phyloP scores from a whole-genome alignment of 2,113 vertebrate genomes.

The Leiothrix lutea region DNA sequence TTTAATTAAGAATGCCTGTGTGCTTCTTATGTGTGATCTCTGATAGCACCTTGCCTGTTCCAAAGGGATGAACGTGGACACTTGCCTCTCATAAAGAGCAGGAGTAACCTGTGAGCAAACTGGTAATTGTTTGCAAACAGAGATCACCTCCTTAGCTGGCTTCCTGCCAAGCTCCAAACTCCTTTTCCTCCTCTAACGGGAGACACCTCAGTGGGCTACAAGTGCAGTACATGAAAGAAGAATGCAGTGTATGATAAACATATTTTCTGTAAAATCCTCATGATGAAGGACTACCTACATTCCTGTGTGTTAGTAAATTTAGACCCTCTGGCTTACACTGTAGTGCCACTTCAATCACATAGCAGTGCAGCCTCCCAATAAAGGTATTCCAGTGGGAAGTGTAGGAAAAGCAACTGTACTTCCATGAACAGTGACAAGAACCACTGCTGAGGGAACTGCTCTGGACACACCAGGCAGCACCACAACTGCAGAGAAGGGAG shows the following conservation, averaged over 20 bases:
- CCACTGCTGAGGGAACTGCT: neutral
- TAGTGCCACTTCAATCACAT: rapidly evolving
- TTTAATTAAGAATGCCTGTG: neutral
- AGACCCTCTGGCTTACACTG: neutral
- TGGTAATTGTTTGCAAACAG: neutral
- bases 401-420: neutral
- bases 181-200: neutral
- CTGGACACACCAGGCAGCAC: neutral
- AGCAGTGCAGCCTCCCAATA: neutral
- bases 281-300: neutral
- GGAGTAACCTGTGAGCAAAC: neutral
- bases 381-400: neutral
- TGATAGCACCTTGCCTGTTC: neutral
- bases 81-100: neutral
- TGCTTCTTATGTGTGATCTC: neutral
- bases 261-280: neutral
- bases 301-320: neutral
- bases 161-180: neutral
- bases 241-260: neutral
- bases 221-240: neutral
- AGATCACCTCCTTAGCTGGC: neutral
- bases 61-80: neutral
- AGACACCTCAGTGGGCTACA: neutral
- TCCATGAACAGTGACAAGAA: neutral
- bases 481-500: neutral